Conservation (phyloP, 2,888 invertebrate genomes). For the Drosophila kokeensis region DNA sequence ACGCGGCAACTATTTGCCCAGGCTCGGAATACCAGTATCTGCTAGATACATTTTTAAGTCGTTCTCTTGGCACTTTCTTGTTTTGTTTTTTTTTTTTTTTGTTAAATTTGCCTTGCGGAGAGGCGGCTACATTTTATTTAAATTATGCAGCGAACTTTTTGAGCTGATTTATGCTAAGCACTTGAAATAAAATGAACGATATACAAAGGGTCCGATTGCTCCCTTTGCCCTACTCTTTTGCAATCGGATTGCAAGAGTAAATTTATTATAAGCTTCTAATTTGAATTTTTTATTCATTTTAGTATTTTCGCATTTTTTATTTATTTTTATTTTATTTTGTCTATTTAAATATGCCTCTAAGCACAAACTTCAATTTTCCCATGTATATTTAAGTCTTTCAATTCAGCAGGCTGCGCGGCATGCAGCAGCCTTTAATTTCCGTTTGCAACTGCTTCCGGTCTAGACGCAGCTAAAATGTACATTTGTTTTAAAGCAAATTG, state of each 20-base stretch:
- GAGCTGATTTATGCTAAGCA: slow-evolving; percentile 60
- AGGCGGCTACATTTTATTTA: slow-evolving; percentile 22
- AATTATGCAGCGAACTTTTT: slow-evolving; percentile 47
- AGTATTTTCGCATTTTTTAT: neutral
- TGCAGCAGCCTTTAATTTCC: slow-evolving; percentile 47
- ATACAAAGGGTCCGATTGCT: neutral
- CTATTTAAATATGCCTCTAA: neutral
- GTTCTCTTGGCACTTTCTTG: slow-evolving; percentile 25
- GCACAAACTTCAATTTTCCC: neutral
- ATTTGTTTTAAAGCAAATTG: slow-evolving; percentile 29
- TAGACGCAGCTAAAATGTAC: slow-evolving; percentile 35
- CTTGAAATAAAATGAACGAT: slow-evolving; percentile 31
- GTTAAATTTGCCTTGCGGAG: neutral
- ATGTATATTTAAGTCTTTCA: neutral
- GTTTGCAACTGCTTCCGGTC: slow-evolving; percentile 46
- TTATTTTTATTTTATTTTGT: neutral
- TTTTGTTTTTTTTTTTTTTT: neutral
- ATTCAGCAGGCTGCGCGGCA: neutral
- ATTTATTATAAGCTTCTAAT: neutral
- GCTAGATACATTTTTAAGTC: slow-evolving; percentile 40
- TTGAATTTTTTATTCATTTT: neutral
- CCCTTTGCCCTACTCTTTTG: neutral
- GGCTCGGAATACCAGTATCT: slow-evolving; percentile 15
- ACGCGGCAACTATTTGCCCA: slow-evolving; percentile 53
- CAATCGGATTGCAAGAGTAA: neutral